These are phyloP conservation scores for Varroa destructor DNA, from an alignment of 1,140 invertebrate genomes.

Conservation along the genomic window DNA sequence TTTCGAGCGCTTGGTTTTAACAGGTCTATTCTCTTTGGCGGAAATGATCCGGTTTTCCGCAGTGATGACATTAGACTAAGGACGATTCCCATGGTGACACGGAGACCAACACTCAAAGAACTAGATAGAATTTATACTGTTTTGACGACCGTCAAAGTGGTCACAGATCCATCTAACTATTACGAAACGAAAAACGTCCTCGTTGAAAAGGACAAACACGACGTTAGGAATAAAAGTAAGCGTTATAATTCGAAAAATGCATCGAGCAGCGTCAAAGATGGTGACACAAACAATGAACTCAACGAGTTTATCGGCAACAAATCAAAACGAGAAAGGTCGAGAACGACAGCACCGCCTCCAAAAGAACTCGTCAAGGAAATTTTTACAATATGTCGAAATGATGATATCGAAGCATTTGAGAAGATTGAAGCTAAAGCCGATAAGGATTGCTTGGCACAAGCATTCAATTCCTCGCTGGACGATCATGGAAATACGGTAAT, in stretches of 20 bases:
- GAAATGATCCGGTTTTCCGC: constrained; percentile 7
- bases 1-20: not conserved
- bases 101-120: constrained; percentile 1
- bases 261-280: too few species aligned
- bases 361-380: constrained; percentile 7
- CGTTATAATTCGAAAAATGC: too few species aligned
- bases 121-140: not conserved
- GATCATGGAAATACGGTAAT: constrained; percentile 1
- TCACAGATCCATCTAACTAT: not conserved
- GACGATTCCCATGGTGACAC: constrained; percentile 8
- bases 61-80: not conserved
- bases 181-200: not conserved
- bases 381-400: not conserved
- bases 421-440: not conserved
- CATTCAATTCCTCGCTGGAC: not conserved
- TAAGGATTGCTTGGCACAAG: not conserved
- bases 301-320: too few species aligned
- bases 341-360: not conserved
- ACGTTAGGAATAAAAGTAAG: not conserved
- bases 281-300: too few species aligned
- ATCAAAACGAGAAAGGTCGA: not conserved
- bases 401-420: not conserved
- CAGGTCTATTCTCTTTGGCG: constrained; percentile 2
- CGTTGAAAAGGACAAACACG: not conserved
- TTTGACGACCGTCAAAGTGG: not conserved